Evolutionary conservation across 2,797 vertebrate species (phyloP).

Genomic region (Xyrichtys novacula): DNA sequence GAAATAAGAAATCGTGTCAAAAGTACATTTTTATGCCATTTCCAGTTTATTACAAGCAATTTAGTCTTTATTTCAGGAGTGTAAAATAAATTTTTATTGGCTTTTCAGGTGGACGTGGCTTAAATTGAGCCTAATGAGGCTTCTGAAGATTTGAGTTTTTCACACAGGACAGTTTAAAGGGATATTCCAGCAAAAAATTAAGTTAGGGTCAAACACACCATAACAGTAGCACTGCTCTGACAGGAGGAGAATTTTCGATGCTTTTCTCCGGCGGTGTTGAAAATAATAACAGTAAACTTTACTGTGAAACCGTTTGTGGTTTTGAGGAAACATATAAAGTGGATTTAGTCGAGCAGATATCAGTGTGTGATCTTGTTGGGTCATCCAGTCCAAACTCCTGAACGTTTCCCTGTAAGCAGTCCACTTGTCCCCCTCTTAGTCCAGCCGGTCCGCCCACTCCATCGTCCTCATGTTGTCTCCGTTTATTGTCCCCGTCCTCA

Average conservation of each 20-base stretch:
- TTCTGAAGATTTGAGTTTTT: no score
- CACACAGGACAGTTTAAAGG: no score
- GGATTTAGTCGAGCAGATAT: background rate
- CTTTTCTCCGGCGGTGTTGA: background rate
- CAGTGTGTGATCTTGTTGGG: background rate
- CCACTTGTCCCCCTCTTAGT: conserved; percentile 33
- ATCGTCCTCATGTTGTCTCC: conserved; percentile 48
- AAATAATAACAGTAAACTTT: background rate
- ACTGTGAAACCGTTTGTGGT: background rate
- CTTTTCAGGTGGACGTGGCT: no score
- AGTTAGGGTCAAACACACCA: no score
- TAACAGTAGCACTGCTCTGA: no score
- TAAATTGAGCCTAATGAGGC: no score
- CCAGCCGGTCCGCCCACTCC: conserved; percentile 15
- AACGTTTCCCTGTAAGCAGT: conserved; percentile 17
- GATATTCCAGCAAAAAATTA: no score
- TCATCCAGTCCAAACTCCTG: conserved; percentile 18
- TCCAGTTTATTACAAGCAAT: no score
- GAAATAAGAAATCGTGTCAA: no score
- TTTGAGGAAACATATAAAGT: background rate
- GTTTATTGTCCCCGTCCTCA: conserved; percentile 37
- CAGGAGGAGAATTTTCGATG: background rate
- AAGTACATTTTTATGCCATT: no score
- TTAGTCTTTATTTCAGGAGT: no score
- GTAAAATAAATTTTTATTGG: no score